phyloP scores from a whole-genome alignment of 2,113 vertebrate genomes.

The Hemibagrus wyckioides region DNA sequence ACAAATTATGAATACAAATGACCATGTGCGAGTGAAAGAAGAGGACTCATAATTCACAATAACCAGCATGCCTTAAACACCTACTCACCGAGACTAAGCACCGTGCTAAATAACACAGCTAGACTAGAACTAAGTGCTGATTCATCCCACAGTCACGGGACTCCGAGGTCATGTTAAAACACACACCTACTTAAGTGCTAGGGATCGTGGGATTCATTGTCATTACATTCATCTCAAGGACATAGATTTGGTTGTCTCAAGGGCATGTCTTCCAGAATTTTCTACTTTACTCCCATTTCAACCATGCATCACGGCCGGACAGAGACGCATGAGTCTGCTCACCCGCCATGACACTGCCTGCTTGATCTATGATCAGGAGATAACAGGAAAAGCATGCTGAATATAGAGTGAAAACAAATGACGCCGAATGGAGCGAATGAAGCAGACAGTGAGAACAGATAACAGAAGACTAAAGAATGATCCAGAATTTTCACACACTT shows the following conservation, averaged over 20 bases:
- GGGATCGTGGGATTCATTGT: background rate
- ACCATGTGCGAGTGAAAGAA: slow-evolving; percentile 29
- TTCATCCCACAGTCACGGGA: slow-evolving; percentile 19
- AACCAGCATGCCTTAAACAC: slow-evolving; percentile 50
- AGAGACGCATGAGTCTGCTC: slow-evolving; percentile 31
- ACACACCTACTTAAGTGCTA: slow-evolving; percentile 17
- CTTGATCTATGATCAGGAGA: slow-evolving; percentile 50
- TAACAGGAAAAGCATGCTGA: slow-evolving; percentile 60
- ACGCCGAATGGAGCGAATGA: slow-evolving; percentile 31
- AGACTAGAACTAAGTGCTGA: slow-evolving; percentile 41
- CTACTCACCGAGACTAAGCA: slow-evolving; percentile 42
- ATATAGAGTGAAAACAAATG: slow-evolving; percentile 46
- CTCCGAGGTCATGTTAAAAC: slow-evolving; percentile 34
- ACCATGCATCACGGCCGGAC: slow-evolving; percentile 20
- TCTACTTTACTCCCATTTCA: slow-evolving; percentile 27
- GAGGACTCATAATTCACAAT: slow-evolving; percentile 56
- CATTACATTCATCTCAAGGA: slow-evolving; percentile 31
- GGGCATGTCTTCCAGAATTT: background rate
- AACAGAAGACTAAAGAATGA: slow-evolving; percentile 73
- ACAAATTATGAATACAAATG: slow-evolving; percentile 63
- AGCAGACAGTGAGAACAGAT: slow-evolving; percentile 56
- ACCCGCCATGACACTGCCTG: slow-evolving; percentile 32
- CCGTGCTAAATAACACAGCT: slow-evolving; percentile 43
- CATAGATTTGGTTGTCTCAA: slow-evolving; percentile 14
- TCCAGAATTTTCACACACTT: slow-evolving; percentile 71